Percentiles rank a stretch among this genome's conserved stretches.
Conservation (phyloP, 2,797 vertebrate genomes). For the Gambelia wislizenii region DNA sequence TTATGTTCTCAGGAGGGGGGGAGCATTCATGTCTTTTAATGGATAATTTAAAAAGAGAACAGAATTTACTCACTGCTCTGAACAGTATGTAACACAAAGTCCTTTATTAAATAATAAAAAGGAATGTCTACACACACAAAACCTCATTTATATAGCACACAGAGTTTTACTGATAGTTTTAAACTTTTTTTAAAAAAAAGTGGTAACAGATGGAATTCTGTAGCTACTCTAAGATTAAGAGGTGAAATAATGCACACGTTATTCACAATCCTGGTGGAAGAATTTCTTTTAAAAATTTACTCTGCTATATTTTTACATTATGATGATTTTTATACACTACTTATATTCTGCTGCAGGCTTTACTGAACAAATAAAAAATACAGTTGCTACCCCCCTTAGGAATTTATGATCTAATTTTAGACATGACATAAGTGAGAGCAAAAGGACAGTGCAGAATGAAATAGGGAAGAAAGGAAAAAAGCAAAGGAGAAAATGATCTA, state of each 20-base stretch:
- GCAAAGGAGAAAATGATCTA: neutral
- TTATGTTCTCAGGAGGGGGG: neutral
- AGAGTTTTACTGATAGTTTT: neutral
- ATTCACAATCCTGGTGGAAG: neutral
- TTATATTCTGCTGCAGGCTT: slow-evolving; percentile 1
- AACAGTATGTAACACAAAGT: neutral
- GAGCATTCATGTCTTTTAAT: neutral
- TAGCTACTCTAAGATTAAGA: slow-evolving; percentile 2
- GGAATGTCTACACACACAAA: neutral
- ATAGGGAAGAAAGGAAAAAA: slow-evolving; percentile 10
- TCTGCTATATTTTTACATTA: slow-evolving; percentile 3
- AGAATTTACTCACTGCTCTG: neutral
- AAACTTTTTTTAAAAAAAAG: slow-evolving; percentile 18
- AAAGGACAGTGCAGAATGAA: neutral
- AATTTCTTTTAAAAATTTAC: neutral
- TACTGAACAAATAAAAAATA: slow-evolving; percentile 24
- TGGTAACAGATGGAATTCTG: slow-evolving; percentile 18
- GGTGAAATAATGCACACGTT: neutral
- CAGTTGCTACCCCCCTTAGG: neutral
- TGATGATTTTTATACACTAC: slow-evolving; percentile 21
- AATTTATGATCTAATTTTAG: slow-evolving; percentile 39
- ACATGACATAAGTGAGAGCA: slow-evolving; percentile 5
- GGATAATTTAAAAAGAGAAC: neutral
- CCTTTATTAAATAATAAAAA: neutral
- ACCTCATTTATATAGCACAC: neutral